Percentiles rank a stretch among this genome's conserved stretches.
phyloP scores from a whole-genome alignment of 2,113 vertebrate species.

The cattle (Bos taurus) region ARS-UCD2.0 NC_037329.1:111861001-111861500 shows the following conservation, averaged over 20 bases:
- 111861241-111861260: slow-evolving; percentile 19
- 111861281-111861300: not conserved
- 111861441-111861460: not conserved
- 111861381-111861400: not conserved
- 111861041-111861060: no score
- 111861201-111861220: slow-evolving; percentile 12
- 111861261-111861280: not conserved
- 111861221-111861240: not conserved
- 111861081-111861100: no score
- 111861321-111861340: slow-evolving; percentile 14
- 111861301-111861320: not conserved
- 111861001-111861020: no score
- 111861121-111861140: not conserved
- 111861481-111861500: not conserved
- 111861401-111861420: not conserved
- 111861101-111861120: no score
- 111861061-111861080: no score
- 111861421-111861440: not conserved
- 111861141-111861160: not conserved
- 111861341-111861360: not conserved
- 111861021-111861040: no score
- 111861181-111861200: not conserved
- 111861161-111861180: not conserved
- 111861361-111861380: not conserved
- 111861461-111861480: not conserved